Evolutionary conservation across 2,797 vertebrate genomes (phyloP), one percentile per base, ranked within the genome.

Genomic region (Melanotaenia boesemani): DNA sequence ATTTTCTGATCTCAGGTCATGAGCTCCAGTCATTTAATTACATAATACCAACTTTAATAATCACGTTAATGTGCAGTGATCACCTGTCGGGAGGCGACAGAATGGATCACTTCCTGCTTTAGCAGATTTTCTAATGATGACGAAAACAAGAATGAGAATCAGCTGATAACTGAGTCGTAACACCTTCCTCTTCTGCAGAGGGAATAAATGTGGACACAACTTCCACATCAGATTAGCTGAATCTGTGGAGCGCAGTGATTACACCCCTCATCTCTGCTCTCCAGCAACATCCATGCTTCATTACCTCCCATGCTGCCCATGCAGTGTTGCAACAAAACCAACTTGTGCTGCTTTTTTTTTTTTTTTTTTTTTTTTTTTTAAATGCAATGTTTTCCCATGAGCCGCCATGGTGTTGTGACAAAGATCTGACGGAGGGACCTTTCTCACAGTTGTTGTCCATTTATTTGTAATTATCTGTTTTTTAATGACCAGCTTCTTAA

Each of bases 401-500:
- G 58, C 32, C 41, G 34, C 80, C 76, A 72, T 70, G 57, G 69
- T 76, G 74, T 77, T 80, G 0, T 28, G 26, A 59, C 69, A 55
- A 74, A 79, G 73, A 67, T 63, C 20, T 65, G 85, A 76, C 4
- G 46, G 20, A 24, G 30, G 63, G 72, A 76, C 56, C 52, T 67
- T 76, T 32, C 66, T 34, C 28, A 30, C 55, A 30, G 66, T 22
- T 10, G 16, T 22, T 63, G n/a, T 59, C 48, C 56, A 44, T 86
- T 76, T 74, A 66, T 87, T 83, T 54, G 70, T 82, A 80, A 91
- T 91, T 60, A 88, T 72, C 61, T 66, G 30, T 80, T 86, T 81
- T 89, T 66, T 80, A 77, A 73, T 61, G 48, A 77, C 76, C 63
- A 71, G 12, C 67, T 63, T 75, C 72, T 67, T 22, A 68, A 82